These are phyloP conservation scores for Chaetodon trifasciatus DNA, from an alignment of 2,797 vertebrate genomes.

Conservation along the genomic window DNA sequence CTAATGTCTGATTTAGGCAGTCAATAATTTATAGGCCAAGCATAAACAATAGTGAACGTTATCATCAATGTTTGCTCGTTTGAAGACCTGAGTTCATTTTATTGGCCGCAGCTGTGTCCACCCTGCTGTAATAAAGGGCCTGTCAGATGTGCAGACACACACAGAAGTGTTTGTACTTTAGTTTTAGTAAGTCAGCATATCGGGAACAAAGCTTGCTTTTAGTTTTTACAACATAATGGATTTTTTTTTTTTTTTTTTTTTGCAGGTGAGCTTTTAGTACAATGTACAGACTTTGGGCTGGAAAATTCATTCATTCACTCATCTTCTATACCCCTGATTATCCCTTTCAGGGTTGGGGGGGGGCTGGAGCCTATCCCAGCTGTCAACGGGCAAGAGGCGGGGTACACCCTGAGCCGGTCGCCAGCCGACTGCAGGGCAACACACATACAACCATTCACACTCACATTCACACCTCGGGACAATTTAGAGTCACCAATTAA, in stretches of 20 bases:
- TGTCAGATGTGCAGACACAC: not conserved
- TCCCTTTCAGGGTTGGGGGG: too few relatives aligned
- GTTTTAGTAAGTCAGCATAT: slow-evolving; percentile 3
- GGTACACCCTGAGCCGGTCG: too few relatives aligned
- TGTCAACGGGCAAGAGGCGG: too few relatives aligned
- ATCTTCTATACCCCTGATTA: too few relatives aligned
- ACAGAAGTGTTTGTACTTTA: not conserved
- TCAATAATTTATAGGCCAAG: not conserved
- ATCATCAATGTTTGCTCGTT: slow-evolving; percentile 1
- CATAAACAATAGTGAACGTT: not conserved
- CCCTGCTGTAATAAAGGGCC: slow-evolving; percentile 22
- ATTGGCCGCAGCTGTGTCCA: slow-evolving; percentile 21
- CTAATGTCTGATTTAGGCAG: not conserved
- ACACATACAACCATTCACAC: too few relatives aligned
- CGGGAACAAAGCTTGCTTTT: slow-evolving; percentile 1
- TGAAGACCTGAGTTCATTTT: slow-evolving; percentile 10
- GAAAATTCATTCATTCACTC: too few relatives aligned
- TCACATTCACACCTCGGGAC: too few relatives aligned
- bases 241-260: not conserved
- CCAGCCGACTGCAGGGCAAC: too few relatives aligned
- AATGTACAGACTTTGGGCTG: slow-evolving; percentile 3
- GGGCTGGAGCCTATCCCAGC: too few relatives aligned
- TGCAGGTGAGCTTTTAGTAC: not conserved
- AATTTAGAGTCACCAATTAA: too few relatives aligned
- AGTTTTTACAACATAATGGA: not conserved